phyloP scores from a whole-genome alignment of 1,140 invertebrate genomes.

The Diorhabda sublineata region DNA sequence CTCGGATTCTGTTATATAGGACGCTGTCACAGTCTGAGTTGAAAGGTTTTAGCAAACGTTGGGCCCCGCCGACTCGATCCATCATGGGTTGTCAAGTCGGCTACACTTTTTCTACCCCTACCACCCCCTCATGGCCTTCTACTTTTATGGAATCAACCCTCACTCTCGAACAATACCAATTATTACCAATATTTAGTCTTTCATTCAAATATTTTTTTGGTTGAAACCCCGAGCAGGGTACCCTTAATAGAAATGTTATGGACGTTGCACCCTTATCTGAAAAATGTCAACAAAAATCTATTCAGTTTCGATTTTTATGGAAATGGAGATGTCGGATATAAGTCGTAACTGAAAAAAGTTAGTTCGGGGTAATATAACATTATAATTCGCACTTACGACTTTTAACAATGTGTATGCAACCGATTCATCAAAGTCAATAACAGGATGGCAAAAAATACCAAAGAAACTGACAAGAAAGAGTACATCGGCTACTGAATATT shows the following conservation, averaged over 20 bases:
- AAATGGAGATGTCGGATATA: not conserved
- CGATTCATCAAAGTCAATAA: too few species aligned
- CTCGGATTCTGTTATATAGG: constrained; percentile 20
- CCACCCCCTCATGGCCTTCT: constrained; percentile 23
- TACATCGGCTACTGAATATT: too few species aligned
- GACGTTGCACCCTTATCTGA: constrained; percentile 13
- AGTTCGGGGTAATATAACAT: too few species aligned
- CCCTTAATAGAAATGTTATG: constrained; percentile 19
- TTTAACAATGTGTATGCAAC: too few species aligned
- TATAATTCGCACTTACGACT: too few species aligned
- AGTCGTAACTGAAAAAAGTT: not conserved
- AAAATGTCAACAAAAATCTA: not conserved
- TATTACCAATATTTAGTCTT: constrained; percentile 22
- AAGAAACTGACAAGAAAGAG: too few species aligned
- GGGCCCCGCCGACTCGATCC: constrained; percentile 40
- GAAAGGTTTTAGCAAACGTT: constrained; percentile 43
- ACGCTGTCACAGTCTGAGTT: constrained; percentile 38
- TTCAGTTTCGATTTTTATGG: constrained; percentile 1
- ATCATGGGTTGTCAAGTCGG: constrained; percentile 46
- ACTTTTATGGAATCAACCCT: constrained; percentile 13
- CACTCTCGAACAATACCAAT: constrained; percentile 18
- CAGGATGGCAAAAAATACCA: too few species aligned
- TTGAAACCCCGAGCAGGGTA: not conserved
- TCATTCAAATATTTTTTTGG: constrained; percentile 19
- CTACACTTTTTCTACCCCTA: constrained; percentile 38